phyloP scores from a whole-genome alignment of 1,140 invertebrate genomes.

The Drosophila malerkotliana region DNA sequence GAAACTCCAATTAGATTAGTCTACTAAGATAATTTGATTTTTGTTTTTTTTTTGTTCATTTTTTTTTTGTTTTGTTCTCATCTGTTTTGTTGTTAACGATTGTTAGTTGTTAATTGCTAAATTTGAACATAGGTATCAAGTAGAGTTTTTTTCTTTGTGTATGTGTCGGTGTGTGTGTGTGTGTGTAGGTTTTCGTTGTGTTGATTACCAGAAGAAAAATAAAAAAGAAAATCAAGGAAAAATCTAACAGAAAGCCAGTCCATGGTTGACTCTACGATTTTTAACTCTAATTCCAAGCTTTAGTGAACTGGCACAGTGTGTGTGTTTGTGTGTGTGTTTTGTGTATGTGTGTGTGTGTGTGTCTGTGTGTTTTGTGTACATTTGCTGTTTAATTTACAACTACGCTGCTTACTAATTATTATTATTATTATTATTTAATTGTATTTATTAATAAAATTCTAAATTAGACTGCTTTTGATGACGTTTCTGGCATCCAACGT shows the following conservation, averaged over 20 bases:
- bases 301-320: constrained; percentile 56
- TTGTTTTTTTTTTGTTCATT: constrained; percentile 32
- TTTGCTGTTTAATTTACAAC: constrained; percentile 77
- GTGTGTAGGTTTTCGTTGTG: constrained; percentile 47
- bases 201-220: constrained; percentile 58
- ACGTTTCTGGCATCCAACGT: constrained; percentile 84
- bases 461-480: constrained; percentile 84
- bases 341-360: not conserved
- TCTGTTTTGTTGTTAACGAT: constrained; percentile 59
- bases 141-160: constrained; percentile 61
- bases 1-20: constrained; percentile 81
- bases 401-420: constrained; percentile 76
- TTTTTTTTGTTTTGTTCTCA: constrained; percentile 32
- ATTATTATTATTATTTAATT: constrained; percentile 67
- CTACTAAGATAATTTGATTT: constrained; percentile 77
- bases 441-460: constrained; percentile 79
- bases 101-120: constrained; percentile 78
- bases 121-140: constrained; percentile 82
- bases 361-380: constrained; percentile 49
- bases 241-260: constrained; percentile 40
- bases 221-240: constrained; percentile 56
- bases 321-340: constrained; percentile 4
- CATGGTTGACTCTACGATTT: constrained; percentile 29
- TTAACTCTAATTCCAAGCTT: constrained; percentile 57
- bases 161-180: constrained; percentile 29